Conservation (phyloP, 2,888 invertebrate species). For the Agrotis ipsilon region DNA sequence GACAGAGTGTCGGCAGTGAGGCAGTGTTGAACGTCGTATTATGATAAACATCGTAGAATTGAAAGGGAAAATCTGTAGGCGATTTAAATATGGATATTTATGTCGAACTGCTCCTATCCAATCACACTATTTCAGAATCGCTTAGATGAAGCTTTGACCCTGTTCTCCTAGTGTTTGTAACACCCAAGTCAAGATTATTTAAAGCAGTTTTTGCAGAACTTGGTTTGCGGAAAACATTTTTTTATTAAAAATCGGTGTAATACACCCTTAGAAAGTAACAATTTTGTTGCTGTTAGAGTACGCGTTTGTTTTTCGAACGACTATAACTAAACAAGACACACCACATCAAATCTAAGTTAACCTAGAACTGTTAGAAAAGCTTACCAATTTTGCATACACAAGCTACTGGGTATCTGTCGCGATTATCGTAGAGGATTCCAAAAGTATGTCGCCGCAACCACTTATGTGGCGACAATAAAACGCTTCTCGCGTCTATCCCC, state of each 20-base stretch:
- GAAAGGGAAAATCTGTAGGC: conserved; percentile 19
- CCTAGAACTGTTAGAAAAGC: conserved; percentile 2
- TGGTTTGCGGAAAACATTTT: too few relatives aligned
- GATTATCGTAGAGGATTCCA: conserved; percentile 71
- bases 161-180: neutral
- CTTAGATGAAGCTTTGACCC: neutral
- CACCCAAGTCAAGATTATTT: too few relatives aligned
- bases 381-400: conserved; percentile 64
- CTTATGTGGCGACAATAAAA: conserved; percentile 66
- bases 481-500: conserved; percentile 66
- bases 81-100: neutral
- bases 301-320: neutral
- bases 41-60: conserved; percentile 42
- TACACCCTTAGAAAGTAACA: neutral
- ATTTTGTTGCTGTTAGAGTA: neutral
- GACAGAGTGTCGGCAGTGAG: conserved; percentile 63
- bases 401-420: conserved; percentile 64
- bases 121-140: neutral
- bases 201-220: too few relatives aligned
- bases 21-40: conserved; percentile 31
- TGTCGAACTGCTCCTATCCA: neutral
- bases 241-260: too few relatives aligned
- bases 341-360: neutral
- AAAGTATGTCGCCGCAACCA: conserved; percentile 63
- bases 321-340: neutral